Conservation (phyloP, 2,797 vertebrate genomes). For the Danio choprae region DNA sequence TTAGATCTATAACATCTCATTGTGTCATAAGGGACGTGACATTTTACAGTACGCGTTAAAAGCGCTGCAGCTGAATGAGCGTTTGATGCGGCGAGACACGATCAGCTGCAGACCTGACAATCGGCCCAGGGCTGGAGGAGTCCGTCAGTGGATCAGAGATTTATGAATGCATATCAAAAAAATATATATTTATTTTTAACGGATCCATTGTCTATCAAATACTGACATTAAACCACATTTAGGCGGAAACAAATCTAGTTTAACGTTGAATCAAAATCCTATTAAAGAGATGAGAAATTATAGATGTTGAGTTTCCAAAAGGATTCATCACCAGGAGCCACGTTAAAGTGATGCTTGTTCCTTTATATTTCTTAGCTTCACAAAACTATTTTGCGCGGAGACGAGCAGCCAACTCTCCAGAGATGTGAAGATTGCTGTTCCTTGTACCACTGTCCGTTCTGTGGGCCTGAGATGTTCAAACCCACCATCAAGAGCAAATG, state of each 20-base stretch:
- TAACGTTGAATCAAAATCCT: too few relatives aligned
- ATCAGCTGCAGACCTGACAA: constrained; percentile 27
- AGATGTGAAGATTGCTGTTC: constrained; percentile 43
- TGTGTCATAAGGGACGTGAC: not conserved
- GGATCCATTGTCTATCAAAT: not conserved
- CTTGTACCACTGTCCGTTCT: constrained; percentile 43
- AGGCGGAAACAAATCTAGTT: not conserved
- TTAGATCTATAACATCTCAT: not conserved
- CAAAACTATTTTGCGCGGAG: constrained; percentile 41
- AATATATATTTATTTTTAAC: not conserved
- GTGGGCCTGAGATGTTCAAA: constrained; percentile 46
- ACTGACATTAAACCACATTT: not conserved
- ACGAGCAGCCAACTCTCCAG: constrained; percentile 19
- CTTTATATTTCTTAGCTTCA: constrained; percentile 20
- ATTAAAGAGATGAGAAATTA: too few relatives aligned
- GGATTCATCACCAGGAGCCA: not conserved
- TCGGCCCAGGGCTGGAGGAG: constrained; percentile 29
- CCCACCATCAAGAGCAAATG: constrained; percentile 47
- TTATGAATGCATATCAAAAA: not conserved
- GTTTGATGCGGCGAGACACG: not conserved
- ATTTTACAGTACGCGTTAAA: not conserved
- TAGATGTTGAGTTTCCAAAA: too few relatives aligned
- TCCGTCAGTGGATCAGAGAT: constrained; percentile 17
- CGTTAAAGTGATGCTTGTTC: not conserved
- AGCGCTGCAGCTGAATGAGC: not conserved